These are phyloP conservation scores for Anoura caudifer DNA, from an alignment of 2,113 vertebrate species.

Conservation along the genomic window DNA sequence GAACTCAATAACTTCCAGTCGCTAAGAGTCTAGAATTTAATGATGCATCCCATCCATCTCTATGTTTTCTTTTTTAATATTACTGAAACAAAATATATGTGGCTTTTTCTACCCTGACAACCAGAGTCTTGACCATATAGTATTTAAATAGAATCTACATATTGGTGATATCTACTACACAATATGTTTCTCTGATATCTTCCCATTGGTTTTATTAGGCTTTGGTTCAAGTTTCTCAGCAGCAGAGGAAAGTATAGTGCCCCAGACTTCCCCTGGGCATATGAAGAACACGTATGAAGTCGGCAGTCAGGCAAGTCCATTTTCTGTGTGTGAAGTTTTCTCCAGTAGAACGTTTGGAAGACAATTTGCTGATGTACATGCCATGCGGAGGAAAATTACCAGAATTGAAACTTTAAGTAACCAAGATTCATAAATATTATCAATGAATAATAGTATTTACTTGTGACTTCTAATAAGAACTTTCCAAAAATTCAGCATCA, in stretches of 20 bases:
- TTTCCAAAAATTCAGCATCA: background rate
- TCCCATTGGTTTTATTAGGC: conserved; percentile 79
- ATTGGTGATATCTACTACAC: background rate
- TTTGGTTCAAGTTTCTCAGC: conserved; percentile 96
- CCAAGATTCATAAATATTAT: background rate
- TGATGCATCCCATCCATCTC: background rate
- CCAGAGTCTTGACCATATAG: conserved; percentile 22
- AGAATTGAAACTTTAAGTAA: background rate
- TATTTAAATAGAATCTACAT: background rate
- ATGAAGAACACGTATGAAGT: conserved; percentile 88
- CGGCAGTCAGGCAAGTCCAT: conserved; percentile 91
- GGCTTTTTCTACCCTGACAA: background rate
- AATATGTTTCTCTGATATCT: background rate
- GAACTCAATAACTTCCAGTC: background rate
- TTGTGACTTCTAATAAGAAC: background rate
- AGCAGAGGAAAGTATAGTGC: conserved; percentile 91
- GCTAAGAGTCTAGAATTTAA: background rate
- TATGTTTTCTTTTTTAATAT: background rate
- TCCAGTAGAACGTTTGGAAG: conserved; percentile 50
- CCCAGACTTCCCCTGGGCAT: conserved; percentile 84
- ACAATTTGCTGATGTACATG: conserved; percentile 18
- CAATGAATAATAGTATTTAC: background rate
- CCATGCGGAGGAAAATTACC: background rate
- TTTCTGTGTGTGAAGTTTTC: background rate
- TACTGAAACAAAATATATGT: background rate